Evolutionary conservation across 2,797 vertebrate species (phyloP), one percentile per base, ranked within the genome.

Genomic region (Euphonia xanthogaster): DNA sequence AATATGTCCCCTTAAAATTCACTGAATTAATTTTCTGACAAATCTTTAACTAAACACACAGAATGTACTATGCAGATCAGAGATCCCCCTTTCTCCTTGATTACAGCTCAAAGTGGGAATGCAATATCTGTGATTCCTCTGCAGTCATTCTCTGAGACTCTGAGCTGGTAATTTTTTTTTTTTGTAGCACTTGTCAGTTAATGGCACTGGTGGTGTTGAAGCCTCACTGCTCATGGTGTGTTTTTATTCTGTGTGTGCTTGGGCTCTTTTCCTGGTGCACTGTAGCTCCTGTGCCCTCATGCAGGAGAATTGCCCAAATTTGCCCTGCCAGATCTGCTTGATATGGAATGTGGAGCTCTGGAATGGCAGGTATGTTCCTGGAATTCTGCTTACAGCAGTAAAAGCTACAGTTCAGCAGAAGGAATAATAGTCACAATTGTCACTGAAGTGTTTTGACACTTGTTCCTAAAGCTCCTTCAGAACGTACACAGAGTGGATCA

Each of bases 401-500:
- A 94, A 93, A 90, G 35, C 88, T 54, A 3, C 63, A 76, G 74
- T 85, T 76, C 90, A 90, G 40, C 25, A 71, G 83, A 28, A 76
- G 74, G 58, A 95, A 35, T 88, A 94, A 93, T 60, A 94, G 83
- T 88, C 77, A 81, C 81, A 83, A 77, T 94, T 94, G 85, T 70
- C 40, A 17, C 17, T 92, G 92, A 95, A 93, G 51, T 95, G 92
- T 97, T 97, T 95, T 97, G 94, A 93, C 90, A 86, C 19, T 0
- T 57, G 90, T 87, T 89, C 0, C 3, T 87, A 67, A 87, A 95
- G 60, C 53, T 87, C 44, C 84, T 76, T 73, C 37, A 73, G 93
- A 93, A 63, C 3, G 13, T 87, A 93, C 71, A 67, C 0, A 11
- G 86, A 93, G 90, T 45, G 60, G 74, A 82, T 79, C 73, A 67